Evolutionary conservation across 2,113 vertebrate species (phyloP).

Genomic region (Takifugu bimaculatus): DNA sequence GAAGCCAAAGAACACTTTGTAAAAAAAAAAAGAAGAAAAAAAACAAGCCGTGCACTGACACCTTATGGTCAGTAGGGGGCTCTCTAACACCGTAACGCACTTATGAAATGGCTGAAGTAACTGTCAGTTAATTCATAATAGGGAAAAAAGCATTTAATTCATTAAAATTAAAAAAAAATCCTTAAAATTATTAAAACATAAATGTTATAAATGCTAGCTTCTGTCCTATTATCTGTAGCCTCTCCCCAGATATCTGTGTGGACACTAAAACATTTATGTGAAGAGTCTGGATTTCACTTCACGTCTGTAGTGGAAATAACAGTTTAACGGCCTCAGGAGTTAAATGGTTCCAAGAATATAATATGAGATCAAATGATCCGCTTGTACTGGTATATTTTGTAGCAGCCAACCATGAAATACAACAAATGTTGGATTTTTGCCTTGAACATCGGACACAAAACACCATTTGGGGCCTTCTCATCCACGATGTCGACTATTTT

Average conservation of each 20-base stretch:
- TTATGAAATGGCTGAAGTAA: neutral
- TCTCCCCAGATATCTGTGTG: neutral
- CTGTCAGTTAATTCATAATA: neutral
- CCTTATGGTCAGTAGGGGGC: constrained; percentile 54
- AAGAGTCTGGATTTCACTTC: constrained; percentile 17
- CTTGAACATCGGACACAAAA: neutral
- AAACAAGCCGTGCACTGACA: constrained; percentile 2
- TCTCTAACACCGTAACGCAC: constrained; percentile 29
- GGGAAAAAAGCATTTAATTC: neutral
- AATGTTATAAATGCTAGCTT: neutral
- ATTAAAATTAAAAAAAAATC: neutral
- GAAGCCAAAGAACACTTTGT: constrained; percentile 1
- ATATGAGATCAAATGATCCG: constrained; percentile 28
- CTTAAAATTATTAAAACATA: neutral
- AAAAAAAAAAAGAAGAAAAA: neutral
- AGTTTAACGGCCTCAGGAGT: constrained; percentile 15
- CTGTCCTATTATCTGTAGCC: neutral
- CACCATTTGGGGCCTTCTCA: neutral
- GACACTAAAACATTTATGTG: constrained; percentile 10
- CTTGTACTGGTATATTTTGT: constrained; percentile 31
- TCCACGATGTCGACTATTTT: no score
- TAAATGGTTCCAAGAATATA: constrained; percentile 18
- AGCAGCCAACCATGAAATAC: constrained; percentile 23
- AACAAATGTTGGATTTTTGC: constrained; percentile 5
- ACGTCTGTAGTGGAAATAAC: constrained; percentile 5